These are phyloP conservation scores for Corythornis madagascariensis DNA, from an alignment of 2,113 vertebrate species.

Conservation along the genomic window DNA sequence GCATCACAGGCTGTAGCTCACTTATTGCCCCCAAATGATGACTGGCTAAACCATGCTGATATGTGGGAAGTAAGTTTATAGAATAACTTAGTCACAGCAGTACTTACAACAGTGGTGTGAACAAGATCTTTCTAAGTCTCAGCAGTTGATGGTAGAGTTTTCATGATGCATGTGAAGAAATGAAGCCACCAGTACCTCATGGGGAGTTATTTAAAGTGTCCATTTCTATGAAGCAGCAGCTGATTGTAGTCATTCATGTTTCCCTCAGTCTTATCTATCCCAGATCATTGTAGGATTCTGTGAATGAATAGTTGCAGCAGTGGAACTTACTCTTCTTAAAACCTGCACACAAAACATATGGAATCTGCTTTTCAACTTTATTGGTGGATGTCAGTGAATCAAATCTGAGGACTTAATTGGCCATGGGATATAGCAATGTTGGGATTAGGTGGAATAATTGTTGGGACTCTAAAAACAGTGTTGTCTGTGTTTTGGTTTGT, in stretches of 20 bases:
- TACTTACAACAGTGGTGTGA: background rate
- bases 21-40: background rate
- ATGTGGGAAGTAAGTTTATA: background rate
- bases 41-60: background rate
- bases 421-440: background rate
- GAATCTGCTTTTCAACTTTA: background rate
- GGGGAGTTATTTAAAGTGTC: background rate
- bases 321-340: background rate
- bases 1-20: background rate
- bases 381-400: background rate
- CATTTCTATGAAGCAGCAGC: background rate
- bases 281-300: background rate
- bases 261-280: background rate
- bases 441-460: background rate
- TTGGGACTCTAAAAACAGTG: background rate
- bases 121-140: background rate
- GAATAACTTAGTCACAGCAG: background rate
- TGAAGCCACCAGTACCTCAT: background rate
- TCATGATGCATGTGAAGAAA: background rate
- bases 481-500: background rate
- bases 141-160: background rate
- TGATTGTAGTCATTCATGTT: background rate
- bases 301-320: background rate
- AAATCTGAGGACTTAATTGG: background rate
- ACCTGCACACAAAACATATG: background rate